A percentile compares a stretch with the other conserved stretches of the same genome.
These are phyloP conservation scores for Chrysomela aeneicollis DNA, from an alignment of 2,888 invertebrate species.

Conservation along the genomic window DNA sequence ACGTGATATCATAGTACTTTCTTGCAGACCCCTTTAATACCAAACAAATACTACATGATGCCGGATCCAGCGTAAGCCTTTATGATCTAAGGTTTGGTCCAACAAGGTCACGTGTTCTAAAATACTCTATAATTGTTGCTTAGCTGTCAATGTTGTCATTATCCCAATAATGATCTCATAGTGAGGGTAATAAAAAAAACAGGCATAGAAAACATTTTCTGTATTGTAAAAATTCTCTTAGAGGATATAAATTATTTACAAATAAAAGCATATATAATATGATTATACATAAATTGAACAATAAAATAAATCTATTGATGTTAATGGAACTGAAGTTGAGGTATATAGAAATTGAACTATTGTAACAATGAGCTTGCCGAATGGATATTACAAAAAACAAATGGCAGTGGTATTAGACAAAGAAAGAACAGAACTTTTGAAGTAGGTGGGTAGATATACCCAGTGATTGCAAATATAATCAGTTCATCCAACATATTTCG, in stretches of 20 bases:
- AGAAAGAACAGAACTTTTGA: background rate
- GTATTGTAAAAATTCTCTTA: constrained; percentile 46
- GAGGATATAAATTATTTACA: constrained; percentile 43
- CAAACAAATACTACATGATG: too few species aligned
- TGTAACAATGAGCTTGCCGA: constrained; percentile 41
- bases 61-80: too few species aligned
- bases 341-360: constrained; percentile 46
- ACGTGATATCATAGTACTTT: too few species aligned
- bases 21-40: too few species aligned
- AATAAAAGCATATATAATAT: constrained; percentile 45
- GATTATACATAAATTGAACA: constrained; percentile 42
- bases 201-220: constrained; percentile 36
- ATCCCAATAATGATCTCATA: too few species aligned
- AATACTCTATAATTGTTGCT: too few species aligned
- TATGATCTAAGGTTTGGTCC: too few species aligned
- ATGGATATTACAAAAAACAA: constrained; percentile 27
- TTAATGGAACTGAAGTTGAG: constrained; percentile 44
- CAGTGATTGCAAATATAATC: too few species aligned
- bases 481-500: too few species aligned
- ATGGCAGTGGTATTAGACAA: constrained; percentile 41
- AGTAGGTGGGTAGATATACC: background rate
- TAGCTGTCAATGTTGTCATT: too few species aligned
- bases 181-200: background rate
- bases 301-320: constrained; percentile 43
- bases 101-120: too few species aligned